Evolutionary conservation across 2,113 vertebrate genomes (phyloP).

Genomic region (Pardalotus punctatus): DNA sequence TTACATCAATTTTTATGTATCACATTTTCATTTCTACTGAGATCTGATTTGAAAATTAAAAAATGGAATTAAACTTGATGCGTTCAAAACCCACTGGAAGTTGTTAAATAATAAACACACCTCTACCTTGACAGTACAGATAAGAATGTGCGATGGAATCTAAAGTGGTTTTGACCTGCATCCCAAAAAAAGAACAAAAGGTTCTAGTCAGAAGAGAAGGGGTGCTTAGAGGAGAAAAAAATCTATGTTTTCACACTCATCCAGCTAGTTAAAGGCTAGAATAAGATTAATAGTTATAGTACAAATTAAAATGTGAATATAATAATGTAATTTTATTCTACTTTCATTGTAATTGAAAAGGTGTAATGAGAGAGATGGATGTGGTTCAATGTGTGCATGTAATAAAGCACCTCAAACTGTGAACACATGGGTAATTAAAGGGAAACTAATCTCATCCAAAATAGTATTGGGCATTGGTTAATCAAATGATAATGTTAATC

Average conservation of each 20-base stretch:
- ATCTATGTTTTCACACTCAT: neutral
- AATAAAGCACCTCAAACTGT: slow-evolving; percentile 42
- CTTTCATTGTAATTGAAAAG: slow-evolving; percentile 51
- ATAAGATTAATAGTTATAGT: slow-evolving; percentile 37
- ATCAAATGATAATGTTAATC: slow-evolving; percentile 25
- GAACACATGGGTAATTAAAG: slow-evolving; percentile 51
- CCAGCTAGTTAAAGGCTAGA: neutral
- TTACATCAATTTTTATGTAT: neutral
- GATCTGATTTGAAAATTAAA: neutral
- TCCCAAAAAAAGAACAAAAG: neutral
- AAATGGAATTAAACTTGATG: neutral
- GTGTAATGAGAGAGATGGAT: slow-evolving; percentile 38
- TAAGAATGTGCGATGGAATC: neutral
- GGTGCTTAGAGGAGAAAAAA: neutral
- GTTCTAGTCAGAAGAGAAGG: neutral
- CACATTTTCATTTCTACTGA: neutral
- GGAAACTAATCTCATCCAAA: slow-evolving; percentile 22
- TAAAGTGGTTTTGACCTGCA: neutral
- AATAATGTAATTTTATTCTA: slow-evolving; percentile 35
- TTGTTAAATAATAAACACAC: neutral
- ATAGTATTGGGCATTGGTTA: slow-evolving; percentile 23
- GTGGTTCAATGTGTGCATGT: neutral
- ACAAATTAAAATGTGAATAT: slow-evolving; percentile 47
- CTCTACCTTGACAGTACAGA: neutral
- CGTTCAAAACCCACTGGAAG: neutral